Conservation (phyloP, 2,113 vertebrate species). For the Brachyistius frenatus region DNA sequence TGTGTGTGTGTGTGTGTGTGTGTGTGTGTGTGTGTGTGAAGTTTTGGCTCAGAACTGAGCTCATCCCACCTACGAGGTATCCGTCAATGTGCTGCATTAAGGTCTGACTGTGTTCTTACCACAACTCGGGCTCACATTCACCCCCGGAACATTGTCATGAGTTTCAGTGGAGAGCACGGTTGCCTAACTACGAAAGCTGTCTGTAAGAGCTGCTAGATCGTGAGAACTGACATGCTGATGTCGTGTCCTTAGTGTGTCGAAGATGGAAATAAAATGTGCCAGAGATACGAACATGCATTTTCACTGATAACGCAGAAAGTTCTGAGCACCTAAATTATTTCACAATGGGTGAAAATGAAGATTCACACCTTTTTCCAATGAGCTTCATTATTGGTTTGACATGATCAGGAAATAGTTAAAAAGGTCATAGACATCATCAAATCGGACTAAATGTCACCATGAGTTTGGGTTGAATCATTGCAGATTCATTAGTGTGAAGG, state of each 20-base stretch:
- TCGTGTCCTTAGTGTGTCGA: constrained; percentile 16
- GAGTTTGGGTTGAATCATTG: constrained; percentile 21
- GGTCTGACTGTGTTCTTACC: constrained; percentile 59
- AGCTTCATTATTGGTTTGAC: constrained; percentile 22
- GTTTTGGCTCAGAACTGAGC: constrained; percentile 31
- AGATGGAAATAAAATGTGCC: constrained; percentile 21
- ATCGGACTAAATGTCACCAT: constrained; percentile 38
- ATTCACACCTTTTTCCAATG: background rate
- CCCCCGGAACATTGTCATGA: constrained; percentile 49
- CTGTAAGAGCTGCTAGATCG: constrained; percentile 28
- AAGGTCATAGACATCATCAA: constrained; percentile 31
- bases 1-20: background rate
- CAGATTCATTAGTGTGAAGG: constrained; percentile 44
- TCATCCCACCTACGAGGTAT: constrained; percentile 58
- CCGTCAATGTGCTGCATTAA: constrained; percentile 38
- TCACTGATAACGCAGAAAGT: constrained; percentile 6
- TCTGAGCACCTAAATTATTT: constrained; percentile 22
- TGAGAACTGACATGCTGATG: constrained; percentile 54
- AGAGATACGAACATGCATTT: background rate
- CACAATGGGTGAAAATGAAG: constrained; percentile 1
- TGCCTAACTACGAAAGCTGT: constrained; percentile 13
- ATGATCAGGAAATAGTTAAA: constrained; percentile 15
- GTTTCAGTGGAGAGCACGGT: constrained; percentile 57
- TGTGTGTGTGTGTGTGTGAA: constrained; percentile 3
- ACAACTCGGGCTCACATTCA: constrained; percentile 41